Conservation (phyloP, 2,888 invertebrate species). For the Hartigia nigra region DNA sequence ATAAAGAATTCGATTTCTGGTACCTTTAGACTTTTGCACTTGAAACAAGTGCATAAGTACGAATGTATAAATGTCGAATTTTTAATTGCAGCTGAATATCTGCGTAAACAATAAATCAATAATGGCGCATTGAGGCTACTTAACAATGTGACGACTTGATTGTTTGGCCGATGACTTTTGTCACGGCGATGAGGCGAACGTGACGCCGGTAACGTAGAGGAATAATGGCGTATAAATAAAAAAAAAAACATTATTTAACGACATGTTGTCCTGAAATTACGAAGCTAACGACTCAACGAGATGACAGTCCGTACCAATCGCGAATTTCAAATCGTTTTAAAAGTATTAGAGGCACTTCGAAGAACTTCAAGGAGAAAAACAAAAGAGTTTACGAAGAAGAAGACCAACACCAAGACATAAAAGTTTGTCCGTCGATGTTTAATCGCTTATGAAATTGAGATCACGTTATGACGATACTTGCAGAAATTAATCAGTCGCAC, state of each 20-base stretch:
- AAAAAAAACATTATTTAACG: neutral
- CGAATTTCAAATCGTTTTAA: neutral
- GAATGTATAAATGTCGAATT: neutral
- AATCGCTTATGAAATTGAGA: neutral
- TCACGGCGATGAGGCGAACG: neutral
- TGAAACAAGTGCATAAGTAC: neutral
- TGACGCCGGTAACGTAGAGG: too few relatives aligned
- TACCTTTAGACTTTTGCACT: neutral
- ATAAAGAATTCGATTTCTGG: neutral
- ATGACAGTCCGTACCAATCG: neutral
- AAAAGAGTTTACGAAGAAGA: neutral
- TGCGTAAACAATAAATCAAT: too few relatives aligned
- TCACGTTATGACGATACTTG: neutral
- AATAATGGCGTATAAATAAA: neutral
- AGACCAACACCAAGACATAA: neutral
- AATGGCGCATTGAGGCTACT: too few relatives aligned
- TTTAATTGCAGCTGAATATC: neutral
- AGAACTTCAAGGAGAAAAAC: neutral
- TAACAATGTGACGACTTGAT: neutral
- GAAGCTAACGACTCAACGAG: neutral
- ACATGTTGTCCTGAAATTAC: neutral
- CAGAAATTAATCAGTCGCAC: neutral
- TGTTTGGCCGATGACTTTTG: neutral
- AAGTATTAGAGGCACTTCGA: neutral
- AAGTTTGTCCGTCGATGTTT: too few relatives aligned